Evolutionary conservation across 2,113 vertebrate species (phyloP).

Genomic region (Rutilus rutilus): DNA sequence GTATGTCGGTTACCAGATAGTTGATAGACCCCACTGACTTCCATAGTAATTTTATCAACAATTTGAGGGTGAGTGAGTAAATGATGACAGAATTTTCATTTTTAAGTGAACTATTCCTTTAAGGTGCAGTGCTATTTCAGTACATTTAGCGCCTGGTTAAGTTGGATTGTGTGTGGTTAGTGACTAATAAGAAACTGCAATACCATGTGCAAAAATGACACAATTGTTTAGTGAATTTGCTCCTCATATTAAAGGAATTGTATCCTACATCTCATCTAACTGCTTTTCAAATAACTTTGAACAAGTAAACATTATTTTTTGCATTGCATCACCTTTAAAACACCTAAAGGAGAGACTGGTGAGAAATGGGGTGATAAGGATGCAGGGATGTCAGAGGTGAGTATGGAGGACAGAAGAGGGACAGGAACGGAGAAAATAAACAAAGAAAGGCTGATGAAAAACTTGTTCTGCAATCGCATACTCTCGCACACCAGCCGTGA

Average conservation of each 20-base stretch:
- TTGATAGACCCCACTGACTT: too few species aligned
- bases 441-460: not conserved
- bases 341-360: not conserved
- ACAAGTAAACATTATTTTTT: not conserved
- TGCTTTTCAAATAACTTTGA: not conserved
- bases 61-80: too few species aligned
- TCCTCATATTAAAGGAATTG: not conserved
- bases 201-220: not conserved
- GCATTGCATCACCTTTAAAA: conserved; percentile 4
- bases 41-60: too few species aligned
- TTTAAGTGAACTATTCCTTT: too few species aligned
- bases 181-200: conserved; percentile 11
- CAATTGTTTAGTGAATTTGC: not conserved
- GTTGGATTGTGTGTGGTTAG: not conserved
- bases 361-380: not conserved
- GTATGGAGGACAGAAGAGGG: not conserved
- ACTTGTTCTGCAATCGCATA: not conserved
- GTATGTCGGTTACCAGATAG: too few species aligned
- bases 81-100: too few species aligned
- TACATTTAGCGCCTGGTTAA: not conserved
- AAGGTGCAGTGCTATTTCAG: not conserved
- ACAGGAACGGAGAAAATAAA: not conserved
- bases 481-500: not conserved
- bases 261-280: not conserved
- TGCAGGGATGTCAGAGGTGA: not conserved